Base-by-base conservation (phyloP, 1,140 invertebrate species). In the Bicyclus anynana region DNA sequence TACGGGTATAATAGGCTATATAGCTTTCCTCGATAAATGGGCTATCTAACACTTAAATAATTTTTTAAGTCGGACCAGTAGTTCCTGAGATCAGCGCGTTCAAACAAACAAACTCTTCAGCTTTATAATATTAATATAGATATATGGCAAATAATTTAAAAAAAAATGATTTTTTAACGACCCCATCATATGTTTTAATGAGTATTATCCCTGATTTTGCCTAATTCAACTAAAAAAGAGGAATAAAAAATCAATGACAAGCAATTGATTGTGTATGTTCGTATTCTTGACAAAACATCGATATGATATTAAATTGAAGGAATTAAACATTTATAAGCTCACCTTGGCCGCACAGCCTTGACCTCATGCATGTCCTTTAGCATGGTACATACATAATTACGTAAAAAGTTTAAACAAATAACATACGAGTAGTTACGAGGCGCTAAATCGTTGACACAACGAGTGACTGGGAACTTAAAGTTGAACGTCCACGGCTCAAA, bases 351-450 rank as follows among this genome's bases (percentile, higher is more conserved):
- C 14, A 35, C 56, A 57, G 57, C 77, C 77, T 69, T 82, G 75
- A 82, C 72, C 77, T 47, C 48, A 35, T 48, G 53, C 42, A 17
- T 53, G 53, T 48, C 26, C 38, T 60, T 18, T 14, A 18, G 51
- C 60, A 65, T 14, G 40, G 51, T 62, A 65, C 66, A 63, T 59
- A 65, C 53, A 67, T 53, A 62, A 62, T 74, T 69, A 69, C 55
- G 67, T 69, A 67, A 72, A 74, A 65, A 53, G 29, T 59, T 57
- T 69, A 44, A 52, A 64, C 60, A 77, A 72, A 79, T 60, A 72
- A 79, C 59, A 77, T 29, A n/a, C n/a, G n/a, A n/a, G n/a, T n/a
- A 33, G 51, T 55, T 42, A 59, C 44, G 40, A 44, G 40, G 40
- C 40, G 17, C 16, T 14, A 20, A 44, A 44, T 20, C 4, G 10